Percentiles rank a stretch among this genome's conserved stretches.
Conservation (phyloP, 2,113 vertebrate species). For the Gymnorhina tibicen region DNA sequence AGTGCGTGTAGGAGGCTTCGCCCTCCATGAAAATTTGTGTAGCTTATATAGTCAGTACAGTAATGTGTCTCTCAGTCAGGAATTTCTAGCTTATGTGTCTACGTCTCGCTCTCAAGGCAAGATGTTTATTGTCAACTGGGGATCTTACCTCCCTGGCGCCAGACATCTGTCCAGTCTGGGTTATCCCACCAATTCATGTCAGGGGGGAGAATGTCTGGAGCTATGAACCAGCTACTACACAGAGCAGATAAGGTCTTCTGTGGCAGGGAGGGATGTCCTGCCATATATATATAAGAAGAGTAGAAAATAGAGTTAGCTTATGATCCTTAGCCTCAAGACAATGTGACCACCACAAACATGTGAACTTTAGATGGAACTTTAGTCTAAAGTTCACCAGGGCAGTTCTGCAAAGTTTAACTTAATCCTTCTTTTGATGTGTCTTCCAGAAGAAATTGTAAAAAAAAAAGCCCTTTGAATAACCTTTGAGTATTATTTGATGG, state of each 20-base stretch:
- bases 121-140: not conserved
- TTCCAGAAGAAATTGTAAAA: not conserved
- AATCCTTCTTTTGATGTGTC: not conserved
- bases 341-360: not conserved
- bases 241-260: not conserved
- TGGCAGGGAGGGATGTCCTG: not conserved
- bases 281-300: not conserved
- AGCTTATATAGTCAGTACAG: not conserved
- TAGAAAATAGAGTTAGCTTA: not conserved
- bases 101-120: rapidly evolving
- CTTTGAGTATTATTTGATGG: not conserved
- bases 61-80: not conserved
- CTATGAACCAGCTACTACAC: not conserved
- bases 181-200: not conserved
- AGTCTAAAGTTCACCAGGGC: not conserved
- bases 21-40: not conserved
- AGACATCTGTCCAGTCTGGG: not conserved
- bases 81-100: not conserved
- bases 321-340: not conserved
- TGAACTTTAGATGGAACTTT: not conserved
- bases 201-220: rapidly evolving
- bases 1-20: not conserved
- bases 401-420: not conserved
- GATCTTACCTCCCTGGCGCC: not conserved
- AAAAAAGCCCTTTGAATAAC: not conserved